These are phyloP conservation scores for Cosmopolites sordidus DNA, from an alignment of 2,888 invertebrate genomes.

Conservation along the genomic window DNA sequence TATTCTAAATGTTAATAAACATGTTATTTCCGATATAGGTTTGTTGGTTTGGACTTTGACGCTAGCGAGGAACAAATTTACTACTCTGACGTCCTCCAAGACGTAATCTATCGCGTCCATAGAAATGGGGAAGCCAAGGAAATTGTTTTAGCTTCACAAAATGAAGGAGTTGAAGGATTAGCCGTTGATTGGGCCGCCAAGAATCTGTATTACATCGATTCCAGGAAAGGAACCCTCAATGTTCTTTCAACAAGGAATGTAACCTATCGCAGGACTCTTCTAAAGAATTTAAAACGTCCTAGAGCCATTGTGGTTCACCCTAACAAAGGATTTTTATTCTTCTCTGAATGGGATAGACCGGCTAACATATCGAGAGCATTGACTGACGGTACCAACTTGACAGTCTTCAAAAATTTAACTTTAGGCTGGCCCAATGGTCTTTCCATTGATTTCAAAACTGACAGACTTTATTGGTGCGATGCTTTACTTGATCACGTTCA, in stretches of 20 bases:
- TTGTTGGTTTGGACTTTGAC: conserved; percentile 94
- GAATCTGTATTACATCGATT: conserved; percentile 93
- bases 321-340: conserved; percentile 89
- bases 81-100: conserved; percentile 94
- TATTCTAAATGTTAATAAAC: neutral
- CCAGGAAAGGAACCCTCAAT: conserved; percentile 88
- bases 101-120: conserved; percentile 84
- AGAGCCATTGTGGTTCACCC: conserved; percentile 96
- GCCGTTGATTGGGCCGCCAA: conserved; percentile 95
- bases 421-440: conserved; percentile 97
- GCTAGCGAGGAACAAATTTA: conserved; percentile 87
- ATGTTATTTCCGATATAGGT: conserved; percentile 41
- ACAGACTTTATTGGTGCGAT: conserved; percentile 96
- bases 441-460: conserved; percentile 83
- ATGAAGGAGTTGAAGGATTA: conserved; percentile 94
- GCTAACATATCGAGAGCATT: conserved; percentile 93
- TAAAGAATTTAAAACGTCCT: conserved; percentile 86
- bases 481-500: conserved; percentile 94
- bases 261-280: conserved; percentile 73
- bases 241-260: conserved; percentile 86
- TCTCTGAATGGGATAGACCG: conserved; percentile 94
- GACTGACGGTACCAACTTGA: conserved; percentile 81
- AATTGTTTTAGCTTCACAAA: conserved; percentile 90
- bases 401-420: conserved; percentile 85
- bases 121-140: conserved; percentile 76